These are phyloP conservation scores for Planococcus citri DNA, from an alignment of 1,140 invertebrate species.

Conservation along the genomic window DNA sequence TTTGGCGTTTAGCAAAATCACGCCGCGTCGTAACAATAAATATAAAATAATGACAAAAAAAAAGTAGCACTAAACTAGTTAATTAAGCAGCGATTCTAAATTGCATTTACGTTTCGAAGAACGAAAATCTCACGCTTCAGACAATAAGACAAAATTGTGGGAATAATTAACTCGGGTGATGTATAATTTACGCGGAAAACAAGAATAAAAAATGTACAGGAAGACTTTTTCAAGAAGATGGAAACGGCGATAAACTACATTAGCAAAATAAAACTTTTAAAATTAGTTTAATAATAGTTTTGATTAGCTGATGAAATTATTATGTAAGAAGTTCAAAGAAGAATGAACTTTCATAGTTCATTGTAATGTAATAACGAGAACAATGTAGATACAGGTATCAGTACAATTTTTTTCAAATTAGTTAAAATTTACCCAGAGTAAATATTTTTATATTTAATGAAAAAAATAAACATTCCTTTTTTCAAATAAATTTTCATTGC, in stretches of 20 bases:
- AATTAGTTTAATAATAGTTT: neutral
- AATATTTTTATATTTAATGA: too few relatives aligned
- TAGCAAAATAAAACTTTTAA: neutral
- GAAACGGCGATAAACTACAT: neutral
- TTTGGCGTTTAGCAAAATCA: too few relatives aligned
- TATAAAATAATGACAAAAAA: neutral
- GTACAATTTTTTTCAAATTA: too few relatives aligned
- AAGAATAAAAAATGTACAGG: neutral
- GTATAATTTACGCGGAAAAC: conserved; percentile 3
- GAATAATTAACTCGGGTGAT: neutral
- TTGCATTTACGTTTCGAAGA: neutral
- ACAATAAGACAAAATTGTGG: neutral
- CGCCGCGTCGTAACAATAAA: neutral
- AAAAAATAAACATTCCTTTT: too few relatives aligned
- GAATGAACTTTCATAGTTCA: neutral
- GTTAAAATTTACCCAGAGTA: too few relatives aligned
- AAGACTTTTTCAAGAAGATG: neutral
- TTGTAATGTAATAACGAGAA: neutral
- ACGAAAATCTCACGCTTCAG: neutral
- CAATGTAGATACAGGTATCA: too few relatives aligned
- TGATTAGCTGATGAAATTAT: neutral
- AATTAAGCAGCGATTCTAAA: neutral
- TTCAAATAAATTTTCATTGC: too few relatives aligned
- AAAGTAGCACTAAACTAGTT: neutral
- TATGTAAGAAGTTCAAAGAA: conserved; percentile 3